Base-by-base conservation (phyloP, 2,797 vertebrate species). In the Enteromius argenteus region DNA sequence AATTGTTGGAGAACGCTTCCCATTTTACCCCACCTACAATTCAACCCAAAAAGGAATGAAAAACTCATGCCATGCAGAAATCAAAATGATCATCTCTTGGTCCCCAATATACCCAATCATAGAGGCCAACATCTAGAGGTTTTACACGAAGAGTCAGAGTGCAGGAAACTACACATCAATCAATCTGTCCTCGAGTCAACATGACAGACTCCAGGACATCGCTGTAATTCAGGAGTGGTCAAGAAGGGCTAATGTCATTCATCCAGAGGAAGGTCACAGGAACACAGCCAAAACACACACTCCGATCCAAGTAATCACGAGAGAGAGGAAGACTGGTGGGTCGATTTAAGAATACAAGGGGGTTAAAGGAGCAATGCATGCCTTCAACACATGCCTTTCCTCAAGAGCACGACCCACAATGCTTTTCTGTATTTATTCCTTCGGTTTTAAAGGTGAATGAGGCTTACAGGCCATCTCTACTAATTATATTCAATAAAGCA, bases 51-150 rank as follows among this genome's bases (percentile, higher is more conserved):
- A 85, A 89, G 49, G 87, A 91, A 91, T 86, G 80, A 84, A 90
- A 90, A 91, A 92, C 92, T 91, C 91, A 90, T 85, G 94, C 94
- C 94, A 96, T 95, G 95, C 94, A 95, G 84, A 87, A 91, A 91
- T 90, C 85, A 92, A 77, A 90, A 91, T 80, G 58, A 79, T 66
- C 84, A 89, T 79, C 86, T 87, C 86, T 84, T 90, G 92, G 89
- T 90, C 80, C 92, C 91, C 91, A 93, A 89, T 88, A 94, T 92
- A 93, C 92, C 92, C 92, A 94, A 93, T 94, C 93, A 92, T 76
- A 88, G 77, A 85, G 82, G 58, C 85, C 49, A 86, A 85, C 4
- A 37, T 77, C 80, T 19, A 78, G 86, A 83, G 66, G 82, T 84
- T 87, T 11, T 86, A 66, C 80, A 91, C 83, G 84, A 89, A 89